phyloP scores from a whole-genome alignment of 1,140 invertebrate species.

The Neodiprion virginianus region DNA sequence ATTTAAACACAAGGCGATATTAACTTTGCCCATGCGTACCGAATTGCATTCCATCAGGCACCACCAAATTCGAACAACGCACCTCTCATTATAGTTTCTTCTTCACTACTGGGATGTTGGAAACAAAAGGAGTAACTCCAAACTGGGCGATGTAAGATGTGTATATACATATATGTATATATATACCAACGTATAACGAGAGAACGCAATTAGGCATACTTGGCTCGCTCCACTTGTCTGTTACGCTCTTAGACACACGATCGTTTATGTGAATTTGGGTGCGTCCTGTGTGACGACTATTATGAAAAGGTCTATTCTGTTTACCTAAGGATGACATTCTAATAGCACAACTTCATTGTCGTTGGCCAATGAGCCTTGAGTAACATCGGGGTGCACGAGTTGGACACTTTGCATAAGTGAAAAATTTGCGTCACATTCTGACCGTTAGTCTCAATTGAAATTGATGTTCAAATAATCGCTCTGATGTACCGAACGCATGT shows the following conservation, averaged over 20 bases:
- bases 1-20: no score
- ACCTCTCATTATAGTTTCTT: neutral
- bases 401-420: no score
- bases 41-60: neutral
- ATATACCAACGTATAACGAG: neutral
- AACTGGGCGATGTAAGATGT: no score
- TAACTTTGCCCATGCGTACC: neutral
- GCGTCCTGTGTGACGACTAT: conserved; percentile 30
- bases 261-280: conserved; percentile 29
- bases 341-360: neutral
- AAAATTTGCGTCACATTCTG: no score
- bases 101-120: neutral
- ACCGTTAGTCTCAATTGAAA: no score
- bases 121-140: neutral
- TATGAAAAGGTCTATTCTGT: neutral
- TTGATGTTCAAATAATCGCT: no score
- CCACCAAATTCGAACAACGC: neutral
- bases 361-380: neutral
- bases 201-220: neutral
- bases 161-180: neutral
- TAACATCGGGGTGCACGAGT: no score
- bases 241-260: conserved; percentile 21
- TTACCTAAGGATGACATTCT: conserved; percentile 2
- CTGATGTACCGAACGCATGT: no score
- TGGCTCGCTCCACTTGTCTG: conserved; percentile 28